Evolutionary conservation across 2,797 vertebrate species (phyloP).

Genomic region (Thunnus albacares): DNA sequence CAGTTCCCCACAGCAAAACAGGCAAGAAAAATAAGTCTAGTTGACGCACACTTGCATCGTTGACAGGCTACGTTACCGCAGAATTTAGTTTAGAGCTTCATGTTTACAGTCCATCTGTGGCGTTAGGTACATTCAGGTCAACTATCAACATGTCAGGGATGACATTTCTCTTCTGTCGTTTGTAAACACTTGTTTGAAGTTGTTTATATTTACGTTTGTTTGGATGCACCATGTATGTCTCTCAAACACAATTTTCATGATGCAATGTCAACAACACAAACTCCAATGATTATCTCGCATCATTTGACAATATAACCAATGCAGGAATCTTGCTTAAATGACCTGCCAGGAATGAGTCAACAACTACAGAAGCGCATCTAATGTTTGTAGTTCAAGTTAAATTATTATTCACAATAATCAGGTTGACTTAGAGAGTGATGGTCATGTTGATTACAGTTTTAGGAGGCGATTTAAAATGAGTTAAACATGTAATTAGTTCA

Average conservation of each 20-base stretch:
- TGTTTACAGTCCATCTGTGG: background rate
- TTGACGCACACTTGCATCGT: background rate
- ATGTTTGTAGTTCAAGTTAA: slow-evolving; percentile 1
- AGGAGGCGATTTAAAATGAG: background rate
- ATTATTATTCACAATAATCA: background rate
- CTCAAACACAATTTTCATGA: background rate
- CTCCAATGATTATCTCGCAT: background rate
- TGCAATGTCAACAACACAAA: background rate
- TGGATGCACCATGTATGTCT: background rate
- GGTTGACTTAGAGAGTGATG: background rate
- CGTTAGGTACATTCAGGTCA: background rate
- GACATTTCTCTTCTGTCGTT: background rate
- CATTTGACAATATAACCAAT: background rate
- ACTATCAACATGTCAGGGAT: background rate
- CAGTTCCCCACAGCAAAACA: background rate
- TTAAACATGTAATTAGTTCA: background rate
- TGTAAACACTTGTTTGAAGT: slow-evolving; percentile 25
- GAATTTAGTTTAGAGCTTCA: background rate
- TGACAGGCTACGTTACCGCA: background rate
- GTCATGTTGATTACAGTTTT: background rate
- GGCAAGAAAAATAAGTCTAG: background rate
- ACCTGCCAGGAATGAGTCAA: background rate
- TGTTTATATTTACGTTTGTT: background rate
- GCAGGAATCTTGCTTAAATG: slow-evolving; percentile 15
- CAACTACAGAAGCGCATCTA: background rate